Evolutionary conservation across 2,888 invertebrate species (phyloP), one percentile per base, ranked within the genome.

Genomic region (Tachina fera): DNA sequence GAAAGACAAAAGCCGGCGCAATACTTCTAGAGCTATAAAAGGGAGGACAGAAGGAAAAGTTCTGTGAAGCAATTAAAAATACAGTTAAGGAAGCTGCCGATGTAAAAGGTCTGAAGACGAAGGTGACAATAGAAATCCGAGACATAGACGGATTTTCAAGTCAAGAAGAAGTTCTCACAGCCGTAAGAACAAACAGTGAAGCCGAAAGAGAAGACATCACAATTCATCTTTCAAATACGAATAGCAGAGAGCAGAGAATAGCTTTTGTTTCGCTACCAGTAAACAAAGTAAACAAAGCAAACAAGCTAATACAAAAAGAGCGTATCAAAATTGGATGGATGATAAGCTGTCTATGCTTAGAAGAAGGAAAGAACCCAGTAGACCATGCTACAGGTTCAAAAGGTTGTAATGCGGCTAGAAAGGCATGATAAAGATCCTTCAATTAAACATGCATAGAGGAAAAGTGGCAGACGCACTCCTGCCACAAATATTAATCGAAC

Each of bases 1-100:
- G 61, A 5, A 74, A 61, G n/a, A 74, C 61, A 39, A 75, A 53
- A 65, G 19, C 63, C 3, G 63, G 63, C 4, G n/a, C 63, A 3
- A 43, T 70, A 41, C 43, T 70, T 5, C 56, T 70, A 2, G 56
- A 41, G n/a, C 19, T 70, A 10, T 51, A 31, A 19, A 41, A 53
- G 53, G 63, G 53, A 8, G 75, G 75, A 19, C 53, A 53, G 14
- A 75, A 47, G 14, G 41, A 53, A 1, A 13, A 39, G 10, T 75
- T 65, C 22, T 16, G 63, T 10, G 53, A 75, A 3, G 51, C 63
- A 10, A 75, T 75, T 11, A 65, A 14, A 8, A 53, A 43, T 1
- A 53, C 63, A 8, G 10, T 75, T 10, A 75, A 65, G 41, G 75
- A 75, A 9, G 19, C n/a, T 6, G 74, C 74, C 0, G 61, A n/a